Conservation (phyloP, 2,113 vertebrate genomes). For the Nothocercus julius region DNA sequence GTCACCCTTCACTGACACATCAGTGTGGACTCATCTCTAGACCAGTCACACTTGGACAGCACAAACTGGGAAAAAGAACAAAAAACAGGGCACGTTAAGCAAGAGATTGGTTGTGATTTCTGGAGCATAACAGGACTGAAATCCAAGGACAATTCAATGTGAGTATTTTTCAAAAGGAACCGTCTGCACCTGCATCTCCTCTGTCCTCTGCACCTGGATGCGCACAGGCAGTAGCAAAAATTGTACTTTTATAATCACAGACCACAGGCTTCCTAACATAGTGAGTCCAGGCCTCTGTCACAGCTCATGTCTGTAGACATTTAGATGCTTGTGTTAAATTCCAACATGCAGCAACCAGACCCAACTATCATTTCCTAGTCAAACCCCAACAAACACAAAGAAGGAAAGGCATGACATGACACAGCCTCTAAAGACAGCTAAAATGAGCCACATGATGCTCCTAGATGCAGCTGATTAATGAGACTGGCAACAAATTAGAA, state of each 20-base stretch:
- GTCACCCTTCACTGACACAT: not conserved
- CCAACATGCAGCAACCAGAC: slow-evolving; percentile 30
- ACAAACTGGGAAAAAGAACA: not conserved
- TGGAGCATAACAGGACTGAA: not conserved
- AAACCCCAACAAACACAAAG: slow-evolving; percentile 1
- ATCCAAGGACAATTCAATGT: not conserved
- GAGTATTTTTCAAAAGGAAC: not conserved
- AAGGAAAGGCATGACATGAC: slow-evolving; percentile 6
- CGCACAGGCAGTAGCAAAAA: not conserved
- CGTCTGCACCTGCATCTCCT: not conserved
- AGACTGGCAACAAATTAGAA: slow-evolving; percentile 19
- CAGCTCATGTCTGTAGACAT: slow-evolving; percentile 5
- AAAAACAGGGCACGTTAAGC: not conserved
- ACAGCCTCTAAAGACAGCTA: slow-evolving; percentile 1
- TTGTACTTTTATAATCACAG: not conserved
- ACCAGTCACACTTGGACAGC: not conserved
- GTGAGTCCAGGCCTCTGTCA: not conserved
- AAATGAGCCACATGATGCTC: slow-evolving; percentile 27
- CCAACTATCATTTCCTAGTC: not conserved
- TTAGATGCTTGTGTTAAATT: not conserved
- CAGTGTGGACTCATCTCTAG: not conserved
- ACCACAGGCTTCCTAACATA: not conserved
- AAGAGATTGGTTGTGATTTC: not conserved
- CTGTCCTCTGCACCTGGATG: not conserved
- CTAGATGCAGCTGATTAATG: slow-evolving; percentile 9